Conservation (phyloP, 1,140 invertebrate species). For the Bacillus rossius region DNA sequence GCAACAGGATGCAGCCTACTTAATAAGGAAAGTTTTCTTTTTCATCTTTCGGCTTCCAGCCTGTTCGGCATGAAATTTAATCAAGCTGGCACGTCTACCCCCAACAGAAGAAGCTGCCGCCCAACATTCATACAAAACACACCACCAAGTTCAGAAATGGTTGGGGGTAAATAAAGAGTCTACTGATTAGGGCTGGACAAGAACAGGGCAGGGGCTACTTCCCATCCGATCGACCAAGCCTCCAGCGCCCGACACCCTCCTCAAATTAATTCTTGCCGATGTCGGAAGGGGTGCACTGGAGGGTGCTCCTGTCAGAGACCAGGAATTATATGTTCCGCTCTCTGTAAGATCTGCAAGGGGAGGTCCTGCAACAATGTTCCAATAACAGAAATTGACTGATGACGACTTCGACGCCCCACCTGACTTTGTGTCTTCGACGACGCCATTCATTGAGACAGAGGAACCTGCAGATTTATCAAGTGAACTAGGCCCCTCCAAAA, state of each 20-base stretch:
- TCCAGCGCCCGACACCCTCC: background rate
- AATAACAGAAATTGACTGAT: too few relatives aligned
- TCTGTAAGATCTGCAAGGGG: too few relatives aligned
- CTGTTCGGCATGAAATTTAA: too few relatives aligned
- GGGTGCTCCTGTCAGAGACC: conserved; percentile 1
- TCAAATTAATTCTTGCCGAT: conserved; percentile 5
- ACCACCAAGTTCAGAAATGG: conserved; percentile 27
- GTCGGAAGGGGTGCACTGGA: conserved; percentile 3
- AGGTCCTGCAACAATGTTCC: too few relatives aligned
- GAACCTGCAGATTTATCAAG: too few relatives aligned
- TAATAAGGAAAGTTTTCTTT: too few relatives aligned
- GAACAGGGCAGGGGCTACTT: background rate
- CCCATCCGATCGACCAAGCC: background rate
- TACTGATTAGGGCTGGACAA: background rate
- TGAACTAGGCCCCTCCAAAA: too few relatives aligned
- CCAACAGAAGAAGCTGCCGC: conserved; percentile 19
- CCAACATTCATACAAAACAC: conserved; percentile 24
- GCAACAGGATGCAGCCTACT: too few relatives aligned
- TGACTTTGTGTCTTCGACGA: too few relatives aligned
- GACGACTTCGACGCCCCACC: too few relatives aligned
- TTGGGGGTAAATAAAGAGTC: background rate
- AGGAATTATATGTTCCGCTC: conserved; percentile 1
- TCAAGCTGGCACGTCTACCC: conserved; percentile 2
- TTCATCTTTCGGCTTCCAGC: too few relatives aligned
- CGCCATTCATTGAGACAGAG: too few relatives aligned